Evolutionary conservation across 2,797 vertebrate species (phyloP).

Genomic region (Kryptolebias ocellatus): DNA sequence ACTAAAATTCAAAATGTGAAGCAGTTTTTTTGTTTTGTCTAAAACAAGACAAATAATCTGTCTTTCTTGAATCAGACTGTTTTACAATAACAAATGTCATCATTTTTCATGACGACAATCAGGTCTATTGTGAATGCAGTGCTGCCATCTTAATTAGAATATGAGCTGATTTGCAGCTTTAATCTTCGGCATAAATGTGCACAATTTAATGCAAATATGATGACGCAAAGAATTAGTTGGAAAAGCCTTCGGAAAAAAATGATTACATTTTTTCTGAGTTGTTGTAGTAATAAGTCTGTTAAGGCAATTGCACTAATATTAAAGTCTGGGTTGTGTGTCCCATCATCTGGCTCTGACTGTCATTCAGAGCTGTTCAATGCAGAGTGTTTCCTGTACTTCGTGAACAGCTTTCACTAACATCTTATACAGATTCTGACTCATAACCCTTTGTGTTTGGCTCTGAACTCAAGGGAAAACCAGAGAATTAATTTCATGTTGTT

Average conservation of each 20-base stretch:
- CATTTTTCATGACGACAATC: too few relatives aligned
- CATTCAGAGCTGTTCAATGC: too few relatives aligned
- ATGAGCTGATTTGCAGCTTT: not conserved
- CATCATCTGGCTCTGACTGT: too few relatives aligned
- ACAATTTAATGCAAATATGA: not conserved
- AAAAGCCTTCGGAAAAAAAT: not conserved
- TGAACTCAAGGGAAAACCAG: slow-evolving; percentile 18
- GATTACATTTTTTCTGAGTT: not conserved
- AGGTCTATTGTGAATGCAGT: too few relatives aligned
- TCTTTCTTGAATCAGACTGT: too few relatives aligned
- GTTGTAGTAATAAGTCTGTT: too few relatives aligned
- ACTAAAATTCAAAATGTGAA: too few relatives aligned
- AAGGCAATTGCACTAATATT: too few relatives aligned
- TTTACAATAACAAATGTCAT: too few relatives aligned
- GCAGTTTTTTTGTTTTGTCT: too few relatives aligned
- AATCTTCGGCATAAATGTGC: not conserved
- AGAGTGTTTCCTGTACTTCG: not conserved
- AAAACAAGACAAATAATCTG: too few relatives aligned
- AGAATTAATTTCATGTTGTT: not conserved
- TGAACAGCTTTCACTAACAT: slow-evolving; percentile 15
- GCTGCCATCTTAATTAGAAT: not conserved
- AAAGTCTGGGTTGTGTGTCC: too few relatives aligned
- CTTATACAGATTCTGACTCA: not conserved
- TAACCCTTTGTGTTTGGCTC: not conserved
- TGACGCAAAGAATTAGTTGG: not conserved